A percentile compares a stretch with the other conserved stretches of the same genome.
These are phyloP conservation scores for Clarias magur DNA, from an alignment of 2,113 vertebrate genomes.

Conservation along the genomic window DNA sequence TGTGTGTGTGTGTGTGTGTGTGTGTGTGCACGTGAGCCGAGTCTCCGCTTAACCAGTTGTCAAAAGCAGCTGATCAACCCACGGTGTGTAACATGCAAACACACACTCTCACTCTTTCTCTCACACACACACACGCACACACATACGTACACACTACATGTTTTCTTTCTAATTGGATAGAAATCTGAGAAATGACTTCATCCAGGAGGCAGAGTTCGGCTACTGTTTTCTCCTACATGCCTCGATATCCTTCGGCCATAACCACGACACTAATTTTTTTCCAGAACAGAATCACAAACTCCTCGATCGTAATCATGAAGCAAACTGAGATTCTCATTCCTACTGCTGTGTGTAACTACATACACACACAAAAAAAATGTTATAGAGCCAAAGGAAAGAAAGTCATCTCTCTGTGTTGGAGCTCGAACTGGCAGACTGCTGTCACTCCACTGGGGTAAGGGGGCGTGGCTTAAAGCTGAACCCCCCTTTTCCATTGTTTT, in stretches of 20 bases:
- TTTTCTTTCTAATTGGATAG: background rate
- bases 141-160: background rate
- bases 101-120: slow-evolving; percentile 1
- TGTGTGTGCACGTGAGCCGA: background rate
- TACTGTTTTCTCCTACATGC: background rate
- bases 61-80: slow-evolving; percentile 34
- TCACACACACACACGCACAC: background rate
- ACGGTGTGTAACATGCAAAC: background rate
- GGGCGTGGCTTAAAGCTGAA: background rate
- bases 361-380: background rate
- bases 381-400: background rate
- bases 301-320: background rate
- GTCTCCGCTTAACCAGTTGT: background rate
- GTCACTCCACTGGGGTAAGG: too few relatives aligned
- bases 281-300: background rate
- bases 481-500: too few relatives aligned
- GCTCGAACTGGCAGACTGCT: background rate
- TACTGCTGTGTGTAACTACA: background rate
- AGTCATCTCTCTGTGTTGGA: background rate
- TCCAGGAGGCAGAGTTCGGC: background rate
- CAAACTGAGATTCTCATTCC: background rate
- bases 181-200: background rate
- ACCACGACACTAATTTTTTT: background rate
- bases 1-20: slow-evolving; percentile 11
- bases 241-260: background rate